Percentiles rank a stretch among this genome's conserved stretches.
These are phyloP conservation scores for Mionectes olivaceus DNA, from an alignment of 2,797 vertebrate species.

Conservation along the genomic window DNA sequence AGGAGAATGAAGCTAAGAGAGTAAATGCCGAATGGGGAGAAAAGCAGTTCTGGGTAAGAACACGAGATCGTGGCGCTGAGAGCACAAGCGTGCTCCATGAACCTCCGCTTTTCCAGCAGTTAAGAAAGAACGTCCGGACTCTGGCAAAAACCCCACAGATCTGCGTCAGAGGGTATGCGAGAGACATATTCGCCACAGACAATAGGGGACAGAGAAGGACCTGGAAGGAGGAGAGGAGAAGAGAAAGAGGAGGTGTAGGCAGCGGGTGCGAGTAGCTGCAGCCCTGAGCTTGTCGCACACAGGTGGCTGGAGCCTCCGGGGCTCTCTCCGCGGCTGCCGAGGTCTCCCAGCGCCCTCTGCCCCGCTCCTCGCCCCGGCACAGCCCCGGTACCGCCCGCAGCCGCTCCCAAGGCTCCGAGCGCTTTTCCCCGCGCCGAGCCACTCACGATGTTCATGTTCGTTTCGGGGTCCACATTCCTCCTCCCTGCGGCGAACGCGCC, in stretches of 20 bases:
- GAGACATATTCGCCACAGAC: not conserved
- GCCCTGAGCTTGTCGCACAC: not conserved
- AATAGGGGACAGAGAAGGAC: not conserved
- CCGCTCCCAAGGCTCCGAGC: not conserved
- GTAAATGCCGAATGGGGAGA: not conserved
- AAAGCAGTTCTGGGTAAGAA: not conserved
- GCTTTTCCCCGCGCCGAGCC: not conserved
- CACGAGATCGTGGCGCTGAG: rapidly evolving
- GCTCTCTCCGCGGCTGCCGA: not conserved
- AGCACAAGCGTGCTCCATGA: rapidly evolving
- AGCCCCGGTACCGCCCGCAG: not conserved
- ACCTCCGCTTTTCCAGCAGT: rapidly evolving
- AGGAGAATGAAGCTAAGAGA: not conserved
- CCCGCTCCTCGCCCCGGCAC: not conserved
- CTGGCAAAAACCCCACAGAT: not conserved
- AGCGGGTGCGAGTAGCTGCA: not conserved
- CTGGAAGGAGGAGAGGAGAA: no score
- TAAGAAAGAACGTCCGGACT: rapidly evolving
- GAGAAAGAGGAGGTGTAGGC: rapidly evolving
- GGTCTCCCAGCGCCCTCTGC: not conserved
- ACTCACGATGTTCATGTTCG: constrained; percentile 73
- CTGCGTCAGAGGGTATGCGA: rapidly evolving
- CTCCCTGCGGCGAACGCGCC: not conserved
- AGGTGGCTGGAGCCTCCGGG: not conserved
- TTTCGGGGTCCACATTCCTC: constrained; percentile 55